A percentile compares a stretch with the other conserved stretches of the same genome.
Evolutionary conservation across 2,888 invertebrate genomes (phyloP).

Genomic region (Parascotia fuliginaria): DNA sequence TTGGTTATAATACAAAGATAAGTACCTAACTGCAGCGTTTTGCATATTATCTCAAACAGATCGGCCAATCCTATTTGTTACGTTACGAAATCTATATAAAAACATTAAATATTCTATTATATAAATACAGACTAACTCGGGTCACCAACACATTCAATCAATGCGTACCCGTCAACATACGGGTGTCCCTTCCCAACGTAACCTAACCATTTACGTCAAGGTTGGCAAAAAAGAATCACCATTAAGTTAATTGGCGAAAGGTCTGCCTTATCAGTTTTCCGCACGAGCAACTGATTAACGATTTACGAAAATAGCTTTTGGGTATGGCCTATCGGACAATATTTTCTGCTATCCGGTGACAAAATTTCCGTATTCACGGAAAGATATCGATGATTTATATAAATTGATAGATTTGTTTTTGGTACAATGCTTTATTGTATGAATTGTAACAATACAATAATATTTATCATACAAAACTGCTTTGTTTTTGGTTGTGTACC

Average conservation of each 20-base stretch:
- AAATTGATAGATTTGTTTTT: conserved; percentile 28
- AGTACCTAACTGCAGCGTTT: too few species aligned
- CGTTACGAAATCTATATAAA: too few species aligned
- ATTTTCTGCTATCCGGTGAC: conserved; percentile 44
- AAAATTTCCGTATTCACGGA: conserved; percentile 27
- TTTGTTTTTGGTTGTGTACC: too few species aligned
- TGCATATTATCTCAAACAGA: too few species aligned
- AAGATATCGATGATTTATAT: conserved; percentile 24
- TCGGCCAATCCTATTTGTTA: too few species aligned
- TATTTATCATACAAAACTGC: too few species aligned
- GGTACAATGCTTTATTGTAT: too few species aligned
- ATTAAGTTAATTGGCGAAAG: conserved; percentile 81
- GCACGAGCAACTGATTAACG: conserved; percentile 77
- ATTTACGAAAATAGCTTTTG: conserved; percentile 75
- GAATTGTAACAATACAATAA: background rate
- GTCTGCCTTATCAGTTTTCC: conserved; percentile 80
- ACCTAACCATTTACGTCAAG: conserved; percentile 53
- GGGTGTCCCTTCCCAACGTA: conserved; percentile 38
- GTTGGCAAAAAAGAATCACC: conserved; percentile 71
- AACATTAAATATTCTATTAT: too few species aligned
- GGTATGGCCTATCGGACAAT: conserved; percentile 59
- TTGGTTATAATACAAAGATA: too few species aligned
- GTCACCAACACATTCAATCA: conserved; percentile 41
- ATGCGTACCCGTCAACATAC: conserved; percentile 43
- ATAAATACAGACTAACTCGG: background rate